Conservation (phyloP, 2,113 vertebrate species). For the Sterna hirundo region DNA sequence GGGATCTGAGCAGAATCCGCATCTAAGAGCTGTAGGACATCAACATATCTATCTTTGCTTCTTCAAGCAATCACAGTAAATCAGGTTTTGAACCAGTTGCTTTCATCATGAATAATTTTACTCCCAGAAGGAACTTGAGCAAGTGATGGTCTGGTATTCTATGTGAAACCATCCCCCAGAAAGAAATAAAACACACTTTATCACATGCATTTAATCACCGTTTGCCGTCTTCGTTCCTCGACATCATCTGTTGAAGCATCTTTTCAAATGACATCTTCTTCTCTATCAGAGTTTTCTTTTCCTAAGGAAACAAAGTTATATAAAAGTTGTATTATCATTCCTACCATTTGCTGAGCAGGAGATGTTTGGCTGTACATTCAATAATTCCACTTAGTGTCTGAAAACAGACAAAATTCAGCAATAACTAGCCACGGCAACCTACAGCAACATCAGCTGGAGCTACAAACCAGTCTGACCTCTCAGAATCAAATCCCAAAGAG, state of each 20-base stretch:
- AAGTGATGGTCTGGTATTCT: too few relatives aligned
- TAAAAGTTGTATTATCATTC: fast-evolving
- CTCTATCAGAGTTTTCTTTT: conserved; percentile 67
- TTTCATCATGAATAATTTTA: neutral
- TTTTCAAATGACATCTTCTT: conserved; percentile 66
- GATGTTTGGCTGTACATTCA: too few relatives aligned
- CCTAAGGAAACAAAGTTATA: conserved; percentile 38
- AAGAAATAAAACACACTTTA: neutral
- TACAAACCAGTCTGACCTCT: neutral
- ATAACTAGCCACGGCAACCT: too few relatives aligned
- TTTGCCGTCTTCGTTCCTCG: neutral
- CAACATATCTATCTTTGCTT: neutral
- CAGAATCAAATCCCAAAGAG: fast-evolving
- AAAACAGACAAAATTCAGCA: neutral
- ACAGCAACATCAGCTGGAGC: too few relatives aligned
- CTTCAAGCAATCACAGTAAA: neutral
- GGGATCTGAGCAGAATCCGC: neutral
- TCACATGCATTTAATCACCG: conserved; percentile 21
- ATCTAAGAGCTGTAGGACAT: neutral
- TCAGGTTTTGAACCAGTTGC: neutral
- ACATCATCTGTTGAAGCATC: conserved; percentile 56
- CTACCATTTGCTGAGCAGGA: too few relatives aligned
- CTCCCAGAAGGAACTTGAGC: neutral
- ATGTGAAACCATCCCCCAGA: neutral
- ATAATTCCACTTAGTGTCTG: fast-evolving